These are phyloP conservation scores for Cephus nigrinus DNA, from an alignment of 2,888 invertebrate genomes.

Conservation along the genomic window DNA sequence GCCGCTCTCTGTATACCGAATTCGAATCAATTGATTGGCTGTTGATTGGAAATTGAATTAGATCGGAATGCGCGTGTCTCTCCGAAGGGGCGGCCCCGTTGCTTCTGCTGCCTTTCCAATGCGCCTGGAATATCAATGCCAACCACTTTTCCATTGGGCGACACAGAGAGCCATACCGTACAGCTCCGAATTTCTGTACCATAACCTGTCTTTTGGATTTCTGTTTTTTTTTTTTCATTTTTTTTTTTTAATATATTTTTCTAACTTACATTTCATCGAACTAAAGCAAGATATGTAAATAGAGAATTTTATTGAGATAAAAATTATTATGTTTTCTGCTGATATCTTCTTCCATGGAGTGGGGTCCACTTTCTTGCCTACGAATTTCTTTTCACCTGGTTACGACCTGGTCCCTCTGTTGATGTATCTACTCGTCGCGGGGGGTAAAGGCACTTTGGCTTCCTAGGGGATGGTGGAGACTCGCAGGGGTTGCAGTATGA, in stretches of 20 bases:
- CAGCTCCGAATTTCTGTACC: neutral
- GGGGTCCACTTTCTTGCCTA: neutral
- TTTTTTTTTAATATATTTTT: no score
- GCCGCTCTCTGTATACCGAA: conserved; percentile 64
- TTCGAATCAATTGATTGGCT: conserved; percentile 71
- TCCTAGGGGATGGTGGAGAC: conserved; percentile 16
- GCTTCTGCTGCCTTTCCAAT: conserved; percentile 53
- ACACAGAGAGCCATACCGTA: neutral
- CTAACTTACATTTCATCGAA: no score
- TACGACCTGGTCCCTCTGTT: neutral
- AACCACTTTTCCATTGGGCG: conserved; percentile 25
- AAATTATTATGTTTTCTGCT: no score
- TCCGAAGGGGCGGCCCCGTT: conserved; percentile 55
- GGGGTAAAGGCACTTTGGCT: neutral
- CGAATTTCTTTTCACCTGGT: neutral
- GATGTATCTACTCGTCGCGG: neutral
- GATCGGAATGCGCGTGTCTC: conserved; percentile 68
- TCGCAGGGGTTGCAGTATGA: conserved; percentile 45
- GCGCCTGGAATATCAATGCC: conserved; percentile 60
- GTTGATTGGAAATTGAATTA: conserved; percentile 72
- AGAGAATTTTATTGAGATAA: no score
- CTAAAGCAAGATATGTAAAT: no score
- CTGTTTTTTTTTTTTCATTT: conserved; percentile 10
- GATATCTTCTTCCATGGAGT: no score
- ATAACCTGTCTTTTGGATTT: conserved; percentile 3